A percentile compares a stretch with the other conserved stretches of the same genome.
Conservation (phyloP, 92 coral and sea anemone species). For the Nematostella vectensis region DNA sequence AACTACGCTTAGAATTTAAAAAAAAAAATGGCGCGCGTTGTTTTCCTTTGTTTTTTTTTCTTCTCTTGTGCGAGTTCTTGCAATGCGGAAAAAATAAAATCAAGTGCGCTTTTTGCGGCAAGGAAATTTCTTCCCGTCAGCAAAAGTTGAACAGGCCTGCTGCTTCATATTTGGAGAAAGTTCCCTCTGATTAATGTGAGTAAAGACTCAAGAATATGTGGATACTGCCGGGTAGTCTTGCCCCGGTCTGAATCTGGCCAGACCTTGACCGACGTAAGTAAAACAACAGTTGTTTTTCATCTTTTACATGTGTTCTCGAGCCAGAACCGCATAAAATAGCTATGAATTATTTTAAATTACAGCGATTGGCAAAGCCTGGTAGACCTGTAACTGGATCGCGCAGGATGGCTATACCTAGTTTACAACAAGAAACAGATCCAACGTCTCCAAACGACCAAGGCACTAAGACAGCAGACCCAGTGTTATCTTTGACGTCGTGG, state of each 20-base stretch:
- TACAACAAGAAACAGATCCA: no score
- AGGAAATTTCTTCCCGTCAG: neutral
- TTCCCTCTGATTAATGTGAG: neutral
- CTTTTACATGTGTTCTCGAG: no score
- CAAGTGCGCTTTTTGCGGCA: neutral
- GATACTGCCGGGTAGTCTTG: neutral
- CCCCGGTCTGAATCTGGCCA: neutral
- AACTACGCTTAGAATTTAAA: no score
- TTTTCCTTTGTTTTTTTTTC: no score
- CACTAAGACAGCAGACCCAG: neutral
- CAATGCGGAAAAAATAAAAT: no score
- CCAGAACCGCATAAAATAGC: no score
- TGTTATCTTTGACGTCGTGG: neutral
- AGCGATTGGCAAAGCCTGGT: neutral
- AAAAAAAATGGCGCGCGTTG: no score
- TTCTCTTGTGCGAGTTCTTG: no score
- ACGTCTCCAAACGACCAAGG: neutral
- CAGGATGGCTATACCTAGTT: neutral
- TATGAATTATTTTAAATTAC: neutral
- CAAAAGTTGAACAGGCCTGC: neutral
- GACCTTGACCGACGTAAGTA: neutral
- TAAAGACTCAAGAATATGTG: neutral
- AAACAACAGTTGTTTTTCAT: no score
- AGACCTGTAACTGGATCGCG: neutral
- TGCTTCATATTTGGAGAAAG: neutral